Base-by-base conservation (phyloP, 2,113 vertebrate species). In the Oreochromis aureus region DNA sequence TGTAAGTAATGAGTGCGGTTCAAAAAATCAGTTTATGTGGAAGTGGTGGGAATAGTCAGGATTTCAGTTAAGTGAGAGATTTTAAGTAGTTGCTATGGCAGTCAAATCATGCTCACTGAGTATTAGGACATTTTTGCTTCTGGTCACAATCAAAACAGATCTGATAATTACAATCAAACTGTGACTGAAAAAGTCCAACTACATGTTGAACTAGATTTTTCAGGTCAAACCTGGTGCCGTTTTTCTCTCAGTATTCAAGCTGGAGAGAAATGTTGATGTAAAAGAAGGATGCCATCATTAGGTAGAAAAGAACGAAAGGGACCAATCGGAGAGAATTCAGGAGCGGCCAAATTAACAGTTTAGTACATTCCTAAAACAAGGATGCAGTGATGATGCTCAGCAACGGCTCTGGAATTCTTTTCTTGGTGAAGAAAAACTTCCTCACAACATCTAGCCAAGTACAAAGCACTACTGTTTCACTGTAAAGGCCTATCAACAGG, bases 331-430 rank as follows among this genome's bases (percentile, higher is more conserved):
- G 41, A 48, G 22, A 73, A 73, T 3, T 48, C 41, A 7, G 22
- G 41, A 73, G 4, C 3, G 22, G 69, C 41, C 41, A 73, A 48
- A 76, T 76, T 15, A 51, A 12, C 24, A 12, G 41, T 19, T 76
- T 76, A 76, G 44, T 76, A 19, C 71, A 76, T 30, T 76, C 41
- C 10, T 48, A 51, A 76, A 76, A 48, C 27, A 78, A 51, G 4
- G 24, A 78, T 78, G 16, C 16, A 19, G 24, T 32, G 16, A 48
- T 76, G 71, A 12, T 76, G 44, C 71, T 78, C 44, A 51, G 71
- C 71, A 78, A 51, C 71, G 7, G 71, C 44, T 10, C 44, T 19
- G 24, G 24, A 51, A 78, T 51, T 78, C 1, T 78, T 78, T 78
- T 48, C 69, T 48, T 4, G 1, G 22, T 19, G 24, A 48, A 76